phyloP scores from a whole-genome alignment of 2,113 vertebrate genomes.

The Arothron firmamentum region DNA sequence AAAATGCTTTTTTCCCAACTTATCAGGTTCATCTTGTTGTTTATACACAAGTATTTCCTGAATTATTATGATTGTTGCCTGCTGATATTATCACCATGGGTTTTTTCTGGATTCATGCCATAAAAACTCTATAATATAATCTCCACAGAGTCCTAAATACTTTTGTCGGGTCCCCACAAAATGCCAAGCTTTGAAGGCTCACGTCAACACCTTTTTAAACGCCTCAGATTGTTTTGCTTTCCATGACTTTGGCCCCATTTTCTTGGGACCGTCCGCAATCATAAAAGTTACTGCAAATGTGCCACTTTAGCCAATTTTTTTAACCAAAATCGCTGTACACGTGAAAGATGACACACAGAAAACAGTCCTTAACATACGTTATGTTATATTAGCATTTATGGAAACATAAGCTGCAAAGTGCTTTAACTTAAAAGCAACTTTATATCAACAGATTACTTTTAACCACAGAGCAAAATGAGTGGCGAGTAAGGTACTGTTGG shows the following conservation, averaged over 20 bases:
- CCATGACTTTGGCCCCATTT: not conserved
- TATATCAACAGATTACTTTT: no score
- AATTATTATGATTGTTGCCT: slow-evolving; percentile 7
- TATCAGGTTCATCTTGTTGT: slow-evolving; percentile 31
- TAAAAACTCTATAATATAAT: not conserved
- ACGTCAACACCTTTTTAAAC: slow-evolving; percentile 15
- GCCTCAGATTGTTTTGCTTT: slow-evolving; percentile 22
- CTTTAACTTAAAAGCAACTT: not conserved
- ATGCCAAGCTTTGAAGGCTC: slow-evolving; percentile 19
- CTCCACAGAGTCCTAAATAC: not conserved
- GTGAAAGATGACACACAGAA: no score
- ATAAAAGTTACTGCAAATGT: no score
- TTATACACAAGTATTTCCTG: slow-evolving; percentile 23
- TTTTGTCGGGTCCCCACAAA: slow-evolving; percentile 3
- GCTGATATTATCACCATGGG: slow-evolving; percentile 14
- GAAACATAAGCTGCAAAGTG: not conserved
- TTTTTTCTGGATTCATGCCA: slow-evolving; percentile 8
- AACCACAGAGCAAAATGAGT: no score
- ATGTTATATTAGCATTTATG: not conserved
- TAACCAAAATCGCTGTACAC: no score
- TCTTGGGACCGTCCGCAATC: not conserved
- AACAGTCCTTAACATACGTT: no score
- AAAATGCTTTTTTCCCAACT: not conserved
- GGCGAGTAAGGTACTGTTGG: not conserved
- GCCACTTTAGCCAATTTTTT: no score